Evolutionary conservation across 2,113 vertebrate species (phyloP).

Genomic region (Phrynocephalus versicolor): DNA sequence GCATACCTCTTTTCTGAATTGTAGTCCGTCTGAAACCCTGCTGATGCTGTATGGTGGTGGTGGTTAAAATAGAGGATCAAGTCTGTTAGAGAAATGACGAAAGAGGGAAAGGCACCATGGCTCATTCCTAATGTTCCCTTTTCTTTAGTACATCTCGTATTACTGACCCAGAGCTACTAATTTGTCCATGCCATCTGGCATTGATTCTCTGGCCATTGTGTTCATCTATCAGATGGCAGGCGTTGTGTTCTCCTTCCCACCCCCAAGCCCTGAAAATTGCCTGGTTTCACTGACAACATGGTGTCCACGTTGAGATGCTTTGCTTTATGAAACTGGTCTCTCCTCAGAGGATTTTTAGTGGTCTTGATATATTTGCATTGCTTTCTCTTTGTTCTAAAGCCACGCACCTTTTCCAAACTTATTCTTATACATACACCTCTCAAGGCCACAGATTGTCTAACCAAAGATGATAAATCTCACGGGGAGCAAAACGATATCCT

Average conservation of each 20-base stretch:
- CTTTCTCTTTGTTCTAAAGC: slow-evolving; percentile 65
- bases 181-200: slow-evolving; percentile 62
- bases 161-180: slow-evolving; percentile 50
- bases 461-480: slow-evolving; percentile 60
- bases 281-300: slow-evolving; percentile 68
- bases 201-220: slow-evolving; percentile 70
- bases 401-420: slow-evolving; percentile 67
- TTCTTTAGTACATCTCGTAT: slow-evolving; percentile 13
- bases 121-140: slow-evolving; percentile 38
- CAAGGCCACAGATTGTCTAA: slow-evolving; percentile 56
- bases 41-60: slow-evolving; percentile 41
- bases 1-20: background rate
- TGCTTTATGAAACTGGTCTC: slow-evolving; percentile 60
- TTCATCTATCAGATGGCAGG: slow-evolving; percentile 67
- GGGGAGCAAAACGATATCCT: slow-evolving; percentile 57
- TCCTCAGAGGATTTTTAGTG: slow-evolving; percentile 65
- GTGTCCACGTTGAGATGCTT: slow-evolving; percentile 65
- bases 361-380: slow-evolving; percentile 65
- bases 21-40: background rate
- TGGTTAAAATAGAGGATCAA: slow-evolving; percentile 44
- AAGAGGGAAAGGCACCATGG: slow-evolving; percentile 36
- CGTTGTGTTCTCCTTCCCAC: slow-evolving; percentile 71
- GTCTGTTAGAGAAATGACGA: slow-evolving; percentile 52
- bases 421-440: slow-evolving; percentile 59
- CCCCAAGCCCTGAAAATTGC: slow-evolving; percentile 68